A percentile compares a stretch with the other conserved stretches of the same genome.
Evolutionary conservation across 2,113 vertebrate species (phyloP).

Genomic region (rabbit (Oryctolagus cuniculus)): DNA sequence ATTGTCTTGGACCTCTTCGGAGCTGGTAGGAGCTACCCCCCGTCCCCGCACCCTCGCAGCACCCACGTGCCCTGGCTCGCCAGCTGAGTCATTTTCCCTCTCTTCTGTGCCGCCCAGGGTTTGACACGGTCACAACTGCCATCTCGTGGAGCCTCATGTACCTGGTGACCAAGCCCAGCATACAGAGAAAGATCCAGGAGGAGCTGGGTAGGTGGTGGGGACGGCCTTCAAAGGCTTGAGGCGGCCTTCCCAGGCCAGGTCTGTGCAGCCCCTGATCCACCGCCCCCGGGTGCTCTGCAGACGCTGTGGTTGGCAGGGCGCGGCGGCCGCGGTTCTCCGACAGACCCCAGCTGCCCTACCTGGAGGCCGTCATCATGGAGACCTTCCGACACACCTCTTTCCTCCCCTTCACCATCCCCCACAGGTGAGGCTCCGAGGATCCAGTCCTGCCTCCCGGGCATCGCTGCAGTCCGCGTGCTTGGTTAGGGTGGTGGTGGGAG

Average conservation of each 20-base stretch:
- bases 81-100: not conserved
- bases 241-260: not conserved
- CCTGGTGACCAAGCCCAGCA: slow-evolving; percentile 88
- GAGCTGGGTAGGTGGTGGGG: slow-evolving; percentile 90
- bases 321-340: slow-evolving; percentile 90
- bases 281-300: slow-evolving; percentile 80
- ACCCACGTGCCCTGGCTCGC: not conserved
- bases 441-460: not conserved
- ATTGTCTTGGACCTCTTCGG: slow-evolving; percentile 95
- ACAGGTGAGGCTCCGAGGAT: slow-evolving; percentile 89
- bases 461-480: not conserved
- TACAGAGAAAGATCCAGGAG: slow-evolving; percentile 92
- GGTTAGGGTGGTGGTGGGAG: not conserved
- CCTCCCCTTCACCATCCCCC: slow-evolving; percentile 95
- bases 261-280: not conserved
- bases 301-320: slow-evolving; percentile 88
- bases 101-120: slow-evolving; percentile 87
- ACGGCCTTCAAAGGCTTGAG: not conserved
- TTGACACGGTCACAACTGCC: slow-evolving; percentile 94
- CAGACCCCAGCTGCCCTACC: slow-evolving; percentile 87
- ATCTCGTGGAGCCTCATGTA: slow-evolving; percentile 96
- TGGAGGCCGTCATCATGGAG: slow-evolving; percentile 96
- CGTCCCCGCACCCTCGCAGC: not conserved
- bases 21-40: slow-evolving; percentile 90
- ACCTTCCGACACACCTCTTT: slow-evolving; percentile 94